phyloP scores from a whole-genome alignment of 2,797 vertebrate species.

The Centroberyx gerrardi region DNA sequence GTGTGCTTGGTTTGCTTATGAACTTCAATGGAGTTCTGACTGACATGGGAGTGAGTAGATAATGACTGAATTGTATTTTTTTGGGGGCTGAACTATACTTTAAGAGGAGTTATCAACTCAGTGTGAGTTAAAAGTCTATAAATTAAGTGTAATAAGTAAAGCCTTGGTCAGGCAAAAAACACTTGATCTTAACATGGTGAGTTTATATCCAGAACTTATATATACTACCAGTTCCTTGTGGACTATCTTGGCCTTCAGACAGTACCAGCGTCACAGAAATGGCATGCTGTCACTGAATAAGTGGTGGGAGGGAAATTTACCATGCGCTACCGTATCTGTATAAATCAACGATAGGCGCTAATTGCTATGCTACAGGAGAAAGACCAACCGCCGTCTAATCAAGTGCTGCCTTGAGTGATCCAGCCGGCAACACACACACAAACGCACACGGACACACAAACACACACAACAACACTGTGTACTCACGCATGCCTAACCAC shows the following conservation, averaged over 20 bases:
- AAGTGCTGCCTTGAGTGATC: conserved; percentile 41
- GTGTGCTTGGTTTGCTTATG: too few relatives aligned
- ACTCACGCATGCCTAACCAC: conserved; percentile 10
- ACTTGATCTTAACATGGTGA: too few relatives aligned
- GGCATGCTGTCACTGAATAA: background rate
- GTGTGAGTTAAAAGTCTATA: too few relatives aligned
- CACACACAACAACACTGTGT: background rate
- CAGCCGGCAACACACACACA: conserved; percentile 42
- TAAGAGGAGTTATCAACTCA: too few relatives aligned
- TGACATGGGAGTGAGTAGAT: too few relatives aligned
- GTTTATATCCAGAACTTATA: too few relatives aligned
- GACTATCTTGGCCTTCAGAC: background rate
- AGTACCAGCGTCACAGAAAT: background rate
- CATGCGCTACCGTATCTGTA: conserved; percentile 36
- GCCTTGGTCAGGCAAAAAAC: too few relatives aligned
- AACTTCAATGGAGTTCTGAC: too few relatives aligned
- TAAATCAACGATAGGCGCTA: conserved; percentile 54
- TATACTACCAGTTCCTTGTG: background rate
- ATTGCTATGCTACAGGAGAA: conserved; percentile 51
- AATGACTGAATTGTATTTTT: too few relatives aligned
- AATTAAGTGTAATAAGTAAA: too few relatives aligned
- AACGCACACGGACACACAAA: conserved; percentile 28
- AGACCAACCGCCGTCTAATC: conserved; percentile 59
- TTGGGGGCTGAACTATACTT: too few relatives aligned
- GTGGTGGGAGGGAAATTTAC: conserved; percentile 3